Evolutionary conservation across 1,140 invertebrate genomes (phyloP).

Genomic region (Calephelis virginiensis): DNA sequence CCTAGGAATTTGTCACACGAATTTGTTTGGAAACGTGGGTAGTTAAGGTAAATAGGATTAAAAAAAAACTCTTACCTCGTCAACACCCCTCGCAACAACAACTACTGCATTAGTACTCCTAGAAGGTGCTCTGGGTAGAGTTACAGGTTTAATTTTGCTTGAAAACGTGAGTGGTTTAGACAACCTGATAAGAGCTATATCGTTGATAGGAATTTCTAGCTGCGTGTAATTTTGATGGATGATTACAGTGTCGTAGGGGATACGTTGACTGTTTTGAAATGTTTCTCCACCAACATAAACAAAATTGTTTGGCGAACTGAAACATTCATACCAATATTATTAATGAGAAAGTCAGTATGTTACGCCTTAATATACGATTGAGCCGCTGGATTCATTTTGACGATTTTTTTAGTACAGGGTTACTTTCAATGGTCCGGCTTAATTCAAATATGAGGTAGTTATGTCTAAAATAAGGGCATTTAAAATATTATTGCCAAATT

Average conservation of each 20-base stretch:
- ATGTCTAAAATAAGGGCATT: too few relatives aligned
- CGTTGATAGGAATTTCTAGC: background rate
- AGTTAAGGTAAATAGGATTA: too few relatives aligned
- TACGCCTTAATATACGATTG: too few relatives aligned
- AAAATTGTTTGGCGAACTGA: background rate
- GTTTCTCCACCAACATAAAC: slow-evolving; percentile 3
- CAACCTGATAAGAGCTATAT: background rate
- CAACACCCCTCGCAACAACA: background rate
- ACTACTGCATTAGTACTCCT: background rate
- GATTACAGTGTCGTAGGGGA: background rate
- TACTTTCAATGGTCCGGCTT: too few relatives aligned
- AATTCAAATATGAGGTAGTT: too few relatives aligned
- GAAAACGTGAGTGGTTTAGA: background rate
- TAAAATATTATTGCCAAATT: too few relatives aligned
- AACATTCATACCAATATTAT: background rate
- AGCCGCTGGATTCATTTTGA: too few relatives aligned
- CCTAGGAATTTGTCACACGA: too few relatives aligned
- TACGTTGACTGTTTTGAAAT: background rate
- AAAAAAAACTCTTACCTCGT: background rate
- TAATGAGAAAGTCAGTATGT: background rate
- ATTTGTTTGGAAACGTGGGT: too few relatives aligned
- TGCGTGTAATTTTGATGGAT: background rate
- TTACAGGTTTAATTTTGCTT: background rate
- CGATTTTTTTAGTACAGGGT: too few relatives aligned
- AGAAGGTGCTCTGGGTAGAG: background rate